Conservation (phyloP, 2,113 vertebrate genomes). For the Pantherophis guttatus region DNA sequence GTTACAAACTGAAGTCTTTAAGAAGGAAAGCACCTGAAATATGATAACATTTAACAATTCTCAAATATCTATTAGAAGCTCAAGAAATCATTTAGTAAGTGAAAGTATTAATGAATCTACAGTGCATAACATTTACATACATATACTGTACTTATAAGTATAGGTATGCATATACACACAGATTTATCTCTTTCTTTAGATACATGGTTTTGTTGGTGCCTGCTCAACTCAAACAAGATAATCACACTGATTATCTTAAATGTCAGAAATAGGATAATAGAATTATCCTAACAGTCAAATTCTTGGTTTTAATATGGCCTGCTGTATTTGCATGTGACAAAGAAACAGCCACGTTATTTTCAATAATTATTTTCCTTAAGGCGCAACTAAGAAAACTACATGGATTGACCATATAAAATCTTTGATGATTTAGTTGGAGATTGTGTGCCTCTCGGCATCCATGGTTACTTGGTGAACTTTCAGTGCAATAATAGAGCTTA, state of each 20-base stretch:
- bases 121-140: background rate
- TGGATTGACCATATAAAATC: background rate
- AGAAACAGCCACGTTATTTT: background rate
- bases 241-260: background rate
- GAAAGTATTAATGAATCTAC: background rate
- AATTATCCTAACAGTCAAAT: background rate
- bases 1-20: conserved; percentile 24
- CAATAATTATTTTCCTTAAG: background rate
- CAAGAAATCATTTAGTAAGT: background rate
- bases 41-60: background rate
- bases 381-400: background rate
- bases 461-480: background rate
- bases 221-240: background rate
- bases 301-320: background rate
- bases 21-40: background rate
- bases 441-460: background rate
- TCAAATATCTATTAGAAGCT: background rate
- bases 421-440: background rate
- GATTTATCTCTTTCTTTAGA: background rate
- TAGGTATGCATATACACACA: background rate
- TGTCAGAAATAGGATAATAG: background rate
- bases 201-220: background rate
- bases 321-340: background rate
- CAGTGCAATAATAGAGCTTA: background rate
- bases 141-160: background rate